Evolutionary conservation across 2,113 vertebrate species (phyloP).

Genomic region (Thalassarche chlororhynchos): DNA sequence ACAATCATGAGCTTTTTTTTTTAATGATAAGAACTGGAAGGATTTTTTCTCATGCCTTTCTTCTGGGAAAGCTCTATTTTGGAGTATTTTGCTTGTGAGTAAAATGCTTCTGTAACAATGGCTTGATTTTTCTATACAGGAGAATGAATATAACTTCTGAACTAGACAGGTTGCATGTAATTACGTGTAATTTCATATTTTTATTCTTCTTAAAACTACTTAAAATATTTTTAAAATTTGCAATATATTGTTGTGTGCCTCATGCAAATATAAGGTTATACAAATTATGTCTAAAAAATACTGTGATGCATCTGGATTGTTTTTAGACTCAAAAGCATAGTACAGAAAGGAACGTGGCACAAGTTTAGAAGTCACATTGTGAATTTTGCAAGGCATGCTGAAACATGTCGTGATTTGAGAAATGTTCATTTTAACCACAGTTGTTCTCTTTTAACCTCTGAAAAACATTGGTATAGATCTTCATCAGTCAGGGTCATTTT

Average conservation of each 20-base stretch:
- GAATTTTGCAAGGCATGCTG: neutral
- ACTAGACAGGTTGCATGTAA: neutral
- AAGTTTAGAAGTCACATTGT: neutral
- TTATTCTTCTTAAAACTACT: neutral
- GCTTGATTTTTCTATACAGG: neutral
- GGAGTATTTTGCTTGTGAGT: neutral
- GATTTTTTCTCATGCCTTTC: neutral
- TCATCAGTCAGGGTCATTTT: neutral
- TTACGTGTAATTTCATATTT: neutral
- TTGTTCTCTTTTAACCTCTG: conserved; percentile 3
- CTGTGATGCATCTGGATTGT: neutral
- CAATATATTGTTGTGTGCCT: neutral
- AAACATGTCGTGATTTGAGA: neutral
- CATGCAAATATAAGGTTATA: neutral
- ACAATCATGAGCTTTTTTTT: neutral
- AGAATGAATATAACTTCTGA: neutral
- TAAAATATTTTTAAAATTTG: neutral
- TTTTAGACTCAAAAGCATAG: neutral
- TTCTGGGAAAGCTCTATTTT: neutral
- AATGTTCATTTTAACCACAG: neutral
- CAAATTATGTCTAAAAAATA: neutral
- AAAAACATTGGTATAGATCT: neutral
- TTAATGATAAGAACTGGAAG: neutral
- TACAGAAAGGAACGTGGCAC: neutral
- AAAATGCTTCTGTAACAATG: neutral